Evolutionary conservation across 1,140 invertebrate species (phyloP).

Genomic region (Drosophila biarmipes): DNA sequence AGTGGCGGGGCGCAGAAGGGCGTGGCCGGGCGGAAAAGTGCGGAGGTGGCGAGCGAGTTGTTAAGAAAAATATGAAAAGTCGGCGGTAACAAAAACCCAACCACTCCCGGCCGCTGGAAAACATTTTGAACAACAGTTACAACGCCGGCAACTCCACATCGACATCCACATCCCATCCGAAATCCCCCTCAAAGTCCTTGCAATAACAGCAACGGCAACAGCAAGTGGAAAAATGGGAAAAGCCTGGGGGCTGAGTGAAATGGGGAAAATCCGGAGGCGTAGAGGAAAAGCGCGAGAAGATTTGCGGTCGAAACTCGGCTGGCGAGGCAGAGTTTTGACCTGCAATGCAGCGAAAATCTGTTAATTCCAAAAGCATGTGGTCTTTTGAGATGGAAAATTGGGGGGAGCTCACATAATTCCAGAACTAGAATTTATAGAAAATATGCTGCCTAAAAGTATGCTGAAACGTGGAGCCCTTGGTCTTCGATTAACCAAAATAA

Average conservation of each 20-base stretch:
- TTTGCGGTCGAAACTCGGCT: slow-evolving; percentile 28
- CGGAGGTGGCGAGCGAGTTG: slow-evolving; percentile 35
- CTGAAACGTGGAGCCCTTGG: neutral
- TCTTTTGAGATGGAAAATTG: too few relatives aligned
- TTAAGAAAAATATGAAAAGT: slow-evolving; percentile 66
- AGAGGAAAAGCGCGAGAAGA: slow-evolving; percentile 11
- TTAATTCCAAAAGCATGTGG: too few relatives aligned
- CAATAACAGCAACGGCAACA: slow-evolving; percentile 17
- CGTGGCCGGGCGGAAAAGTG: neutral
- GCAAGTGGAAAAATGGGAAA: slow-evolving; percentile 17
- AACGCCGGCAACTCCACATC: slow-evolving; percentile 34
- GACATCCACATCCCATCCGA: slow-evolving; percentile 13
- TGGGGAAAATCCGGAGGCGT: neutral
- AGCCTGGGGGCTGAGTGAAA: slow-evolving; percentile 4
- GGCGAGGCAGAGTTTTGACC: neutral
- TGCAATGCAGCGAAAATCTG: neutral
- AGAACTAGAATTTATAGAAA: neutral
- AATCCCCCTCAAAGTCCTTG: neutral
- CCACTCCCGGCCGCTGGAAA: slow-evolving; percentile 39
- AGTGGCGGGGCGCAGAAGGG: neutral
- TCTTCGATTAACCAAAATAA: neutral
- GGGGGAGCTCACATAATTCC: neutral
- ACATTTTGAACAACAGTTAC: slow-evolving; percentile 49
- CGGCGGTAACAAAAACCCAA: slow-evolving; percentile 34
- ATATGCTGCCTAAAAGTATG: slow-evolving; percentile 10